These are phyloP conservation scores for Pelagia noctiluca DNA, from an alignment of 30 jellyfish, hydroid and myxozoan genomes.

Conservation along the genomic window DNA sequence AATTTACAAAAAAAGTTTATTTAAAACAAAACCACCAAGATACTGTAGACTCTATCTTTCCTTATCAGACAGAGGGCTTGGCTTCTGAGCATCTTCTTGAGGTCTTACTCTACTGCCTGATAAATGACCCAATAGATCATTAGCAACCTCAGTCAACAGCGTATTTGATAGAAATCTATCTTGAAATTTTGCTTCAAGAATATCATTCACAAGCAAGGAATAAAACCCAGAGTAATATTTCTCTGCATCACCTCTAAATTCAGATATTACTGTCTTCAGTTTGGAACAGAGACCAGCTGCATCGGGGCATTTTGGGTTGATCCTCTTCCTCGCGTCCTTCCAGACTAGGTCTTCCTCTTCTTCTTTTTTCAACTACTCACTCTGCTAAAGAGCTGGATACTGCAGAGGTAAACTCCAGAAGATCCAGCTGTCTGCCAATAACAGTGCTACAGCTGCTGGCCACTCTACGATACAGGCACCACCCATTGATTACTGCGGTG, in stretches of 20 bases:
- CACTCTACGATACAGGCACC: too few relatives aligned
- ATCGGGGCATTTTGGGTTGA: too few relatives aligned
- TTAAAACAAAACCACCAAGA: conserved; percentile 39
- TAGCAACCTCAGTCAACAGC: conserved; percentile 53
- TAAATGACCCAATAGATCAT: conserved; percentile 27
- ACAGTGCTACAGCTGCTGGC: too few relatives aligned
- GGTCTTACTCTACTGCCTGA: neutral
- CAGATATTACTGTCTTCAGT: conserved; percentile 19
- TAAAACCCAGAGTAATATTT: conserved; percentile 45
- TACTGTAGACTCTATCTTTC: conserved; percentile 35
- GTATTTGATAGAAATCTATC: conserved; percentile 37
- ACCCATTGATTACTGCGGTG: too few relatives aligned
- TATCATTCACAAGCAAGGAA: conserved; percentile 38
- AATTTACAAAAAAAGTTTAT: conserved; percentile 29
- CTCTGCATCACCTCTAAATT: conserved; percentile 38
- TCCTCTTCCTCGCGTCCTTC: too few relatives aligned
- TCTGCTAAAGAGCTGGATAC: too few relatives aligned
- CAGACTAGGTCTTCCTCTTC: too few relatives aligned
- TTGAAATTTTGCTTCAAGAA: conserved; percentile 40
- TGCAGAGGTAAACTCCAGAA: too few relatives aligned
- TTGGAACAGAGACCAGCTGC: conserved; percentile 32
- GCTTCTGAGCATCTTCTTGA: conserved; percentile 11
- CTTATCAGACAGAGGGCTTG: conserved; percentile 33
- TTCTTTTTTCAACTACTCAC: too few relatives aligned
- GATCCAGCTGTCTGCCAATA: too few relatives aligned